Evolutionary conservation across 2,113 vertebrate species (phyloP), one percentile per base, ranked within the genome.

Genomic region (Ictidomys tridecemlineatus): DNA sequence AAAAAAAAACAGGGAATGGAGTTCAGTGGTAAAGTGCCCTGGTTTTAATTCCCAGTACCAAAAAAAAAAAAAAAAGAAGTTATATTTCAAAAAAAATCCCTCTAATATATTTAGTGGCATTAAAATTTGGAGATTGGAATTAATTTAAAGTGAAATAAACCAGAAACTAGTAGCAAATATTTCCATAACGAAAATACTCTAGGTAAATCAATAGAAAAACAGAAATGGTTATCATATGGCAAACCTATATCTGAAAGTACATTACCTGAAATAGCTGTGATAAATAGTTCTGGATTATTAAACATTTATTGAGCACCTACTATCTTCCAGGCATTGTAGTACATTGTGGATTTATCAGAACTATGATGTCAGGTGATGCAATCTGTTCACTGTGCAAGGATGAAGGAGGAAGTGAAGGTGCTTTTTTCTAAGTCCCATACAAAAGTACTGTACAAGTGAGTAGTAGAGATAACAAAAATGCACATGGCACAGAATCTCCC

Each of bases 61-160:
- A 63, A 63, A 63, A 10, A 61, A 61, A 61, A 63, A 61, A 61
- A 61, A 61, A 61, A 2, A 42, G 1, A 63, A 79, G 18, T 76
- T 24, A 17, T 82, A 77, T 63, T 95, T 83, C 73, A 91, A 96
- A 93, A 95, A 34, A 85, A 92, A 63, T 72, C 14, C 56, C 58
- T 91, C 30, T 28, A 74, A 37, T 61, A 67, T 77, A 85, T 53
- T 72, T 85, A 77, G 34, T 24, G 45, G 82, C 72, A 91, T 28
- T 70, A 20, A 96, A 93, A 89, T 85, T 85, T 91, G 24, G 77
- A 97, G 20, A 8, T 5, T 80, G 61, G 87, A 88, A 80, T 42
- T 72, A 51, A 74, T 92, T 92, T 86, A 96, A 95, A 83, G 89
- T 93, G 93, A 92, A 95, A 70, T 63, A 39, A 37, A 88, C 65